Evolutionary conservation across 1,140 invertebrate species (phyloP), one percentile per base, ranked within the genome.

Genomic region (Calephelis virginiensis): DNA sequence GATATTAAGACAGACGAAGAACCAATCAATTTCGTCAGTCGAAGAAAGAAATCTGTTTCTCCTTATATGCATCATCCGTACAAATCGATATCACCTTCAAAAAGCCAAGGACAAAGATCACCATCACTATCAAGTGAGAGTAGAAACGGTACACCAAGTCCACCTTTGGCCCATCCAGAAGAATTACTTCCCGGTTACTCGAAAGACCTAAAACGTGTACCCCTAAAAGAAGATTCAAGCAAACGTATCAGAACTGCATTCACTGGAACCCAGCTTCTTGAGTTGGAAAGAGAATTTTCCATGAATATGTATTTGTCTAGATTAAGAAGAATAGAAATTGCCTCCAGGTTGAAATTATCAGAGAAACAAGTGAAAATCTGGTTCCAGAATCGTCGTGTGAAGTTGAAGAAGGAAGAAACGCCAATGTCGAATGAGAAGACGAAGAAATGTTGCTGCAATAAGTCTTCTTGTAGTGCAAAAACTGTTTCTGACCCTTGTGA

Each of bases 341-440:
- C 98, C 0, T 97, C 96, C 7, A 94, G 96, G 73, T 89, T 98
- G 62, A 94, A 95, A 28, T 86, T 99, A 0, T 97, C 96, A 0
- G 97, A 98, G 89, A 99, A 98, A 83, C 97, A 98, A 91, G 97
- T 98, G 49, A 98, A 97, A 87, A 98, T 98, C 64, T 98, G 97
- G 97, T 97, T 98, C 81, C 97, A 98, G 85, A 98, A 98, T 82
- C 92, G 95, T 11, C 92, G 97, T 5, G 97, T 98, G 5, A 98
- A 98, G 81, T 94, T 97, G 83, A 98, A 98, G 92, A 98, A 98
- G 79, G 96, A 92, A 53, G 91, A 92, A 28, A 77, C 79, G 6
- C 89, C 90, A 0, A 56, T 77, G 72, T 67, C 73, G 1, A 70
- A 82, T 11, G 80, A 80, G 4, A 83, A 75, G 49, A 68, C 71